Evolutionary conservation across 2,113 vertebrate genomes (phyloP).

Genomic region (Todiramphus saurophagus): DNA sequence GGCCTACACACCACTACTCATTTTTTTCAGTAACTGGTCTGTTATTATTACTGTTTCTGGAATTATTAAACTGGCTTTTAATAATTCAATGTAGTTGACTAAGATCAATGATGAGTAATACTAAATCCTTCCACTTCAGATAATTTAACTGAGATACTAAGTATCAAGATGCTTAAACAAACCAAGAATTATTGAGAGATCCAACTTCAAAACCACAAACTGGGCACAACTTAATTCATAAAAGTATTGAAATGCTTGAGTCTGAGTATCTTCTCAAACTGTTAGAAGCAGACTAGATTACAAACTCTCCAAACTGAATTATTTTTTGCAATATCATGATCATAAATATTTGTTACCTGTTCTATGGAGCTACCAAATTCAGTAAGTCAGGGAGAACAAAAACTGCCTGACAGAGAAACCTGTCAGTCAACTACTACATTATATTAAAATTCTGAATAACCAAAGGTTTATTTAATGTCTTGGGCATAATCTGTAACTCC

Average conservation of each 20-base stretch:
- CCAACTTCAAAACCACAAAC: background rate
- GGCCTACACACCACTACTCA: background rate
- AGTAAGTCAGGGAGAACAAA: background rate
- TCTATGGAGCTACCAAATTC: background rate
- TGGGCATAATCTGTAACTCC: background rate
- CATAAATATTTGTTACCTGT: background rate
- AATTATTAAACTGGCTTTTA: background rate
- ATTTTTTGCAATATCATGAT: background rate
- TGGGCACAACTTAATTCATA: background rate
- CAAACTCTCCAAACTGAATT: background rate
- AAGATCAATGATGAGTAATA: background rate
- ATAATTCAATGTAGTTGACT: background rate
- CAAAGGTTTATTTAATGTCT: background rate
- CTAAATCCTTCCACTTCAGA: background rate
- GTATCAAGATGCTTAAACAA: background rate
- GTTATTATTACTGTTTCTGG: background rate
- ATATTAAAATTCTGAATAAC: background rate
- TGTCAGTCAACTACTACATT: background rate
- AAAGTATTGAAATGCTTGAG: background rate
- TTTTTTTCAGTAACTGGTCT: background rate
- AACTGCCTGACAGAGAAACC: background rate
- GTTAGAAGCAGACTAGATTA: background rate
- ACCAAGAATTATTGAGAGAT: background rate
- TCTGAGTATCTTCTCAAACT: background rate
- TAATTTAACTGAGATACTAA: background rate